Base-by-base conservation (phyloP, 2,797 vertebrate species). In the Perodicticus potto region DNA sequence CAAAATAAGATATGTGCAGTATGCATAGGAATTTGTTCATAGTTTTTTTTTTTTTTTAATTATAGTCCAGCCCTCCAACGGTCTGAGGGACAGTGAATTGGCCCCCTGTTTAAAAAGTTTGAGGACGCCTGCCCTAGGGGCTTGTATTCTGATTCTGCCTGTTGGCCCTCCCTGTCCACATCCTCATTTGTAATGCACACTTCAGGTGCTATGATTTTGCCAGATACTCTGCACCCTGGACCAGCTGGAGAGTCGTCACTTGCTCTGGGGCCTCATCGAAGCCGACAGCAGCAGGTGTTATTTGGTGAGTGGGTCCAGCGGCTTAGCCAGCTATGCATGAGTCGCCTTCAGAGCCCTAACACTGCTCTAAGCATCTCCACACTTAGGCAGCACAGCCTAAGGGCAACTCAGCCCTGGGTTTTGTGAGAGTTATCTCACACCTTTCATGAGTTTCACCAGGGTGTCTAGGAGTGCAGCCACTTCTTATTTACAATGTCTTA, bases 401-500 rank as follows among this genome's bases (percentile, higher is more conserved):
- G n/a, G 57, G 10, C 53, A 29, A 63, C 11, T 74, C 77, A 67
- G 82, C 29, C 63, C 13, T 76, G 59, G 49, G 23, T 63, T 92
- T 63, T 49, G 17, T 73, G 63, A 87, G 49, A 9, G 45, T 93
- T 83, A 34, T 29, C 32, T 94, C 57, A 70, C 7, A 40, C 37
- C 53, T 9, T 89, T 89, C 17, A 61, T 20, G 12, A 29, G 12
- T 78, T 92, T 89, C 67, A 45, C 78, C 59, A 87, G 85, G 27
- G 29, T 25, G 5, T n/a, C 70, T 67, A 78, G 76, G 43, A 69
- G 55, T 61, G 43, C 17, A 69, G n/a, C 34, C 69, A 40, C 81
- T 92, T 83, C 34, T 70, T 85, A 82, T 85, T 73, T 94, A 70
- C 27, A n/a, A 25, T n/a, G 40, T 86, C 69, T 91, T 81, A 72